Base-by-base conservation (phyloP, 2,113 vertebrate species). In the Epinephelus cyanopodus region DNA sequence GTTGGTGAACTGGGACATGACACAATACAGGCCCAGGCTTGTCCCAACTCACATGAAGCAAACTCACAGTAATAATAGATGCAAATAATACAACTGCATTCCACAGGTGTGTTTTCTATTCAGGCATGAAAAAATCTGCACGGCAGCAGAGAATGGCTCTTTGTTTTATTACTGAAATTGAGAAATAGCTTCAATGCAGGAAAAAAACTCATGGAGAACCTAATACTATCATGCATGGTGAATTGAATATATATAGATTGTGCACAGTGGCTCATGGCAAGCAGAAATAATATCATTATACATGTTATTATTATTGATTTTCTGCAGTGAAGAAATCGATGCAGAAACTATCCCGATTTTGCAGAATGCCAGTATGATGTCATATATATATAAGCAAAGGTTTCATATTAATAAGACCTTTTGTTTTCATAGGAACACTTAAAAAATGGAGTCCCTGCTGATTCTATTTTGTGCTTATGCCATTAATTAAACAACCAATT, bases 11-110 rank as follows among this genome's bases (percentile, higher is more conserved):
- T 82, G 82, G 75, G 67, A 72, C 69, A 54, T 23, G 45, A 77
- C 27, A 54, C 18, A 17, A 70, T 53, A 54, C 87, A 92, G 70
- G 89, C 73, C 81, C 77, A 67, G 84, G 21, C 90, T 92, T 70
- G 83, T 79, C 74, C 50, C 39, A 0, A 6, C 66, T 82, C 21
- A 52, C 27, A 37, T 53, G 72, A 60, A 69, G 33, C 7, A 4
- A 50, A 70, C 76, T 82, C 64, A 77, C 42, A 67, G 37, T 23
- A 73, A 76, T n/a, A 71, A 84, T 74, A 75, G 63, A 67, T 39
- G n/a, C 7, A 56, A 61, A 72, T 47, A 74, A 79, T 57, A 68
- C 3, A 14, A n/a, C 45, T 13, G 23, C 82, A 89, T 88, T 82
- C 83, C 82, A 66, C 52, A 79, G 53, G 25, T n/a, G 52, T 12